Base-by-base conservation (phyloP, 1,140 invertebrate species). In the Carcinoscorpius rotundicauda region DNA sequence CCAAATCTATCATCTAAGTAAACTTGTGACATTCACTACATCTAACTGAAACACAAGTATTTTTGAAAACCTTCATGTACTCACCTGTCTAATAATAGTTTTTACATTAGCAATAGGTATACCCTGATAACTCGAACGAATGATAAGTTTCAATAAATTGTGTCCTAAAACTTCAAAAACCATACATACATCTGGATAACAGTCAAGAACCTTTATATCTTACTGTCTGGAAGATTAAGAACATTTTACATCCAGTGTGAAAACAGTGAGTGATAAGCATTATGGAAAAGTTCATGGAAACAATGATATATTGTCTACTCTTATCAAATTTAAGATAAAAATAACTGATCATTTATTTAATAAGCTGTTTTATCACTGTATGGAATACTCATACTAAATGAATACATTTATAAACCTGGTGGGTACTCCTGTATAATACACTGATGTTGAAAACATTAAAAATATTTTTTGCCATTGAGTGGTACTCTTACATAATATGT, bases 161-260 rank as follows among this genome's bases (percentile, higher is more conserved):
- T 95, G 87, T 61, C 96, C 97, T 64, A 99, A 82, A 67, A 99
- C 96, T 83, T 99, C 94, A 81, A 97, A 97, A 64, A 98, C 94
- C 94, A 98, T 97, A 77, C 94, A 97, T 66, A 98, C 88, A 78
- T 86, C 77, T 78, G 48, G 48, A 11, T 57, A 6, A 10, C 48
- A 57, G 29, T 29, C 29, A 29, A 29, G 29, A 29, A 29, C 29
- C 2, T 29, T 29, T 29, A 29, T 29, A 29, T 29, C 29, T 29
- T 29, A 29, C 29, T 29, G 29, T 29, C 29, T 29, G 2, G 2
- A 29, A 29, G 29, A 29, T 29, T 29, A 29, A 2, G 2, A 29
- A 29, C 29, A 29, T 29, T 29, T 29, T 29, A 29, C 29, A 29
- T 29, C 29, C 29, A 29, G 29, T 29, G 29, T 29, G 2, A 29